A percentile compares a stretch with the other conserved stretches of the same genome.
These are phyloP conservation scores for Bujurquina vittata DNA, from an alignment of 2,113 vertebrate species.

Conservation along the genomic window DNA sequence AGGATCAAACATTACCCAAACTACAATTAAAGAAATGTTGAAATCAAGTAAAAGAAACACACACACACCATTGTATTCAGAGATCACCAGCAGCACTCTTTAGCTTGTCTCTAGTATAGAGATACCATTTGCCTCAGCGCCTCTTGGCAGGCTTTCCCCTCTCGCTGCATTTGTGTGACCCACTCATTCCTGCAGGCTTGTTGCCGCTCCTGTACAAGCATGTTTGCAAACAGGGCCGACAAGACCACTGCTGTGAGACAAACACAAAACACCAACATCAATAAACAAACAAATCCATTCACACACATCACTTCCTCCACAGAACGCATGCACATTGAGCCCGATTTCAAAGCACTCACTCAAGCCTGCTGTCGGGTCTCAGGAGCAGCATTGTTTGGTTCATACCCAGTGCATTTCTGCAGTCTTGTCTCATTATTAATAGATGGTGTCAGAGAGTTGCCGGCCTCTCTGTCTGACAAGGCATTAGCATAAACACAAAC, in stretches of 20 bases:
- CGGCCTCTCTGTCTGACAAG: slow-evolving; percentile 74
- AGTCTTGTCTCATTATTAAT: slow-evolving; percentile 77
- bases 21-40: background rate
- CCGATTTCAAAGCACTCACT: slow-evolving; percentile 52
- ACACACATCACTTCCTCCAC: slow-evolving; percentile 20
- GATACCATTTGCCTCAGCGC: background rate
- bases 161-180: background rate
- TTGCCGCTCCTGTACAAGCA: slow-evolving; percentile 51
- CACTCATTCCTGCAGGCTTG: slow-evolving; percentile 21
- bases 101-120: background rate
- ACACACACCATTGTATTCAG: background rate
- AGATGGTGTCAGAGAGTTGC: slow-evolving; percentile 73
- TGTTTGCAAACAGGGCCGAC: slow-evolving; percentile 75
- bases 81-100: background rate
- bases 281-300: slow-evolving; percentile 78
- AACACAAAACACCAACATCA: slow-evolving; percentile 78
- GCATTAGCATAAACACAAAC: slow-evolving; percentile 81
- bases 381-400: slow-evolving; percentile 64
- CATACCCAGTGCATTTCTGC: slow-evolving; percentile 47
- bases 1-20: background rate
- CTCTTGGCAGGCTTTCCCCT: background rate
- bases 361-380: slow-evolving; percentile 42
- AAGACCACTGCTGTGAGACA: slow-evolving; percentile 72
- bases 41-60: background rate
- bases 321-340: slow-evolving; percentile 26